Conservation (phyloP, 1,140 invertebrate species). For the Drosophila watanabei region DNA sequence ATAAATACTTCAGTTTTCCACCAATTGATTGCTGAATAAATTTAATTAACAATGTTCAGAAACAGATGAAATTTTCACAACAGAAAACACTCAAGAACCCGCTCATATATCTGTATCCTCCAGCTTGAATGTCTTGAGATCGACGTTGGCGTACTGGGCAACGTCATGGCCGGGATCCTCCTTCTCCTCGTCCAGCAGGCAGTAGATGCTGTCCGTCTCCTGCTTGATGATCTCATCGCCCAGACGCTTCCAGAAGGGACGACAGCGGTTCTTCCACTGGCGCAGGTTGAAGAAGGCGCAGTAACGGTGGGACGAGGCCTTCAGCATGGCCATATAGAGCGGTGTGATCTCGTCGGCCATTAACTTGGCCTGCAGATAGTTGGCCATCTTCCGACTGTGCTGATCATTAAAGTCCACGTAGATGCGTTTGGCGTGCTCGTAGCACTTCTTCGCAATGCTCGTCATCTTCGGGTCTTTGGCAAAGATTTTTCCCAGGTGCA, state of each 20-base stretch:
- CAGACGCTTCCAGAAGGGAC: constrained; percentile 68
- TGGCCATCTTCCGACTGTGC: constrained; percentile 64
- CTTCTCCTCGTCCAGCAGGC: constrained; percentile 68
- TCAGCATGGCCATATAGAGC: constrained; percentile 77
- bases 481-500: constrained; percentile 71
- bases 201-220: constrained; percentile 66
- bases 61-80: constrained; percentile 3
- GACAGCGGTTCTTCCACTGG: constrained; percentile 79
- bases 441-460: constrained; percentile 67
- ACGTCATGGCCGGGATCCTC: constrained; percentile 35
- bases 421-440: constrained; percentile 70
- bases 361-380: constrained; percentile 72
- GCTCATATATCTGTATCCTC: constrained; percentile 44
- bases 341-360: constrained; percentile 78
- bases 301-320: constrained; percentile 53
- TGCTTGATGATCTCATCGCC: constrained; percentile 65
- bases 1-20: too few species aligned
- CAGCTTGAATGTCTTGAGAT: constrained; percentile 54
- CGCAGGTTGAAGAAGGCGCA: constrained; percentile 77
- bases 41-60: constrained; percentile 12
- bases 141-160: constrained; percentile 15
- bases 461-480: constrained; percentile 56
- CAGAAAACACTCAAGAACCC: background rate
- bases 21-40: background rate
- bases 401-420: constrained; percentile 75